phyloP scores from a whole-genome alignment of 2,888 invertebrate genomes.

The Lasioglossum calceatum region DNA sequence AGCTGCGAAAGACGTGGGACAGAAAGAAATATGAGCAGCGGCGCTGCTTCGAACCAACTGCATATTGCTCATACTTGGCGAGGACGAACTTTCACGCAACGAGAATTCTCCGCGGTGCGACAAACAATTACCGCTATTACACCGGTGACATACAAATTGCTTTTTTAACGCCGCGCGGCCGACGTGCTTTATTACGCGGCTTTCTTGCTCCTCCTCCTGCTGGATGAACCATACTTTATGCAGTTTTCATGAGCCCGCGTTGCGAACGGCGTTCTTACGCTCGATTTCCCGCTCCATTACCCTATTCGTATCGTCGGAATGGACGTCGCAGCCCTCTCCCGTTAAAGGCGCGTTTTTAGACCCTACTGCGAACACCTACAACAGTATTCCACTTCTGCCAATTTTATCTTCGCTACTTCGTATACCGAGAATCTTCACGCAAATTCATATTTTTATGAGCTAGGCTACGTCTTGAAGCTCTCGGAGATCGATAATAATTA shows the following conservation, averaged over 20 bases:
- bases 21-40: slow-evolving; percentile 35
- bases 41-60: not conserved
- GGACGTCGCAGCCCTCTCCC: not conserved
- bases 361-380: not conserved
- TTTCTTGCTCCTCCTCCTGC: not conserved
- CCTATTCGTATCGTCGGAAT: not conserved
- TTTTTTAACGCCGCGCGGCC: slow-evolving; percentile 26
- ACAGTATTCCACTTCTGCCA: not conserved
- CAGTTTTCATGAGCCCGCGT: slow-evolving; percentile 15
- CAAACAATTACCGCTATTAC: slow-evolving; percentile 54
- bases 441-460: not conserved
- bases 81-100: slow-evolving; percentile 67
- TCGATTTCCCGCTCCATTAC: not conserved
- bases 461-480: not conserved
- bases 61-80: slow-evolving; percentile 69
- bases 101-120: slow-evolving; percentile 56
- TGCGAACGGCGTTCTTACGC: not conserved
- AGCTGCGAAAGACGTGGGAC: slow-evolving; percentile 35
- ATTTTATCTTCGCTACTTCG: not conserved
- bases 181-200: slow-evolving; percentile 12
- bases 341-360: not conserved
- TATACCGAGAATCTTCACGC: not conserved
- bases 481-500: not conserved
- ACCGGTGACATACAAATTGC: slow-evolving; percentile 36
- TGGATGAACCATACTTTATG: slow-evolving; percentile 4